A percentile compares a stretch with the other conserved stretches of the same genome.
Conservation (phyloP, 2,797 vertebrate genomes). For the Pangasius djambal region DNA sequence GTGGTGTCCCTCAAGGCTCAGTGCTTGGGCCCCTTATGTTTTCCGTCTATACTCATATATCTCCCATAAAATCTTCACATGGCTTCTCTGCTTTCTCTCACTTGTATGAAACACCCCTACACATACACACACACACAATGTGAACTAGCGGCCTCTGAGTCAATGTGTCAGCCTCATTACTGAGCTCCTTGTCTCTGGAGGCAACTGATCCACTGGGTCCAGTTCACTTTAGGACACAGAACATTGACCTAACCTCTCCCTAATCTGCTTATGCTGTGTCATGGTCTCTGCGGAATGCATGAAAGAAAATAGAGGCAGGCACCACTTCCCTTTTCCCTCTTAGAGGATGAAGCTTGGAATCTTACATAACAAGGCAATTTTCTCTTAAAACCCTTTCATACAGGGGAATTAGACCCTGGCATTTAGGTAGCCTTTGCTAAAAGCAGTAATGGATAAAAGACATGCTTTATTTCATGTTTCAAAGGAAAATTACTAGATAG, state of each 20-base stretch:
- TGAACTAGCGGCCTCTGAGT: not conserved
- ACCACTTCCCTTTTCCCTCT: constrained; percentile 33
- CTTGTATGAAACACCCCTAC: not conserved
- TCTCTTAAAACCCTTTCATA: constrained; percentile 49
- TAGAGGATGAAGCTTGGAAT: constrained; percentile 32
- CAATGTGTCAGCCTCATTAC: constrained; percentile 15
- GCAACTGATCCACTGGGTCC: not conserved
- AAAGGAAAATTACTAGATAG: constrained; percentile 47
- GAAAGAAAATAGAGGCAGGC: constrained; percentile 45
- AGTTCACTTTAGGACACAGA: constrained; percentile 51
- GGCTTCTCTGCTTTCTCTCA: not conserved
- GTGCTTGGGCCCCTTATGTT: not conserved
- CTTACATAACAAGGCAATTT: constrained; percentile 53
- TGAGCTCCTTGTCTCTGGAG: constrained; percentile 9
- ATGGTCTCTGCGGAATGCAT: constrained; percentile 44
- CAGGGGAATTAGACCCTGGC: constrained; percentile 51
- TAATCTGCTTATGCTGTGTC: constrained; percentile 54
- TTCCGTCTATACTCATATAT: not conserved
- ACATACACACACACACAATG: not conserved
- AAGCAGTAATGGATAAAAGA: constrained; percentile 46
- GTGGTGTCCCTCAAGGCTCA: constrained; percentile 18
- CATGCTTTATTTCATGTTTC: constrained; percentile 41
- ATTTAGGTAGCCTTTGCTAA: constrained; percentile 51
- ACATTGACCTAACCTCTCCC: constrained; percentile 48
- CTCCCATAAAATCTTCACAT: constrained; percentile 1